Conservation (phyloP, 2,888 invertebrate genomes). For the Sceliomorpha sp. region DNA sequence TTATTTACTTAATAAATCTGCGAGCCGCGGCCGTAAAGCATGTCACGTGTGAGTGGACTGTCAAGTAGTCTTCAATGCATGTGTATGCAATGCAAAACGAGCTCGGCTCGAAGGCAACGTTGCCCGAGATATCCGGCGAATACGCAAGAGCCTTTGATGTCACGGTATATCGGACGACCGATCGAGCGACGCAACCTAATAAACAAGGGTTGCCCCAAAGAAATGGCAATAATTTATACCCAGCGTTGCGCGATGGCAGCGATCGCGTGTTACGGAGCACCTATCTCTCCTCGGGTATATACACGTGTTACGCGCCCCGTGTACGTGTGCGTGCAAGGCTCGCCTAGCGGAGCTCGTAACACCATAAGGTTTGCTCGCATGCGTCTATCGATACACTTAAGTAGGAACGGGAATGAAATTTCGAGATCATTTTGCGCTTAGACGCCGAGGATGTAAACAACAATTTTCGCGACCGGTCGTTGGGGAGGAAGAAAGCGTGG, state of each 20-base stretch:
- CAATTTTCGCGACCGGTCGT: too few species aligned
- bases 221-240: constrained; percentile 77
- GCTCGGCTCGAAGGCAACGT: constrained; percentile 47
- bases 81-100: constrained; percentile 54
- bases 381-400: too few species aligned
- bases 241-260: constrained; percentile 65
- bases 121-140: constrained; percentile 49
- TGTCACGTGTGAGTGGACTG: constrained; percentile 47
- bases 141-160: constrained; percentile 73
- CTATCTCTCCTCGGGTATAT: constrained; percentile 52
- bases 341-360: constrained; percentile 41
- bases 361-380: too few species aligned
- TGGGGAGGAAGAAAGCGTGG: too few species aligned
- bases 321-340: constrained; percentile 51
- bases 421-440: too few species aligned
- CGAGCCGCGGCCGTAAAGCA: constrained; percentile 40
- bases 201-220: constrained; percentile 77
- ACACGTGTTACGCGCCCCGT: constrained; percentile 44
- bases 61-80: constrained; percentile 47
- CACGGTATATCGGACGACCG: constrained; percentile 71
- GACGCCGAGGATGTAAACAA: too few species aligned
- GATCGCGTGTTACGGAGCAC: constrained; percentile 74
- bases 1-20: constrained; percentile 48
- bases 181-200: constrained; percentile 75
- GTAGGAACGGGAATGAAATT: too few species aligned